A percentile compares a stretch with the other conserved stretches of the same genome.
phyloP scores from a whole-genome alignment of 2,797 vertebrate species.

The Miichthys miiuy region DNA sequence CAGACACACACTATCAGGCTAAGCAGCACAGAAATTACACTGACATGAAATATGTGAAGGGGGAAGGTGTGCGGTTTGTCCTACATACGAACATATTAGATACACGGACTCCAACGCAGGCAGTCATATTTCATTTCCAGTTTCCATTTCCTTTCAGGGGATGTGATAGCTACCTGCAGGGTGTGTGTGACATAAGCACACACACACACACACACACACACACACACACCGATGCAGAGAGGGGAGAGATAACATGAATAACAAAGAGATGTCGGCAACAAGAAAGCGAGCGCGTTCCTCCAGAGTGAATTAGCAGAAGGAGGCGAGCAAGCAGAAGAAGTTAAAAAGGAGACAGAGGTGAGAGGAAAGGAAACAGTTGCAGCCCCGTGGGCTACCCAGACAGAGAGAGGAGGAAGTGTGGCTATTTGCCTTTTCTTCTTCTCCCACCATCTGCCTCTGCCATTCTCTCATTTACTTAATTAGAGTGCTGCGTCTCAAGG shows the following conservation, averaged over 20 bases:
- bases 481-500: slow-evolving; percentile 60
- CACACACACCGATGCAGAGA: not conserved
- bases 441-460: slow-evolving; percentile 73
- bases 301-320: slow-evolving; percentile 35
- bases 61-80: slow-evolving; percentile 17
- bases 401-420: slow-evolving; percentile 52
- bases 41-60: slow-evolving; percentile 24
- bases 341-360: slow-evolving; percentile 41
- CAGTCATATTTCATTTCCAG: slow-evolving; percentile 56
- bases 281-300: slow-evolving; percentile 23
- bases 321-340: slow-evolving; percentile 24
- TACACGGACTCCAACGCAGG: slow-evolving; percentile 17
- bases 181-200: slow-evolving; percentile 36
- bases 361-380: slow-evolving; percentile 62
- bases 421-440: slow-evolving; percentile 54
- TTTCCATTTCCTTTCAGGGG: slow-evolving; percentile 68
- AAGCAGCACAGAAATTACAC: slow-evolving; percentile 11
- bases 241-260: slow-evolving; percentile 13
- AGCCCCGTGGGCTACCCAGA: slow-evolving; percentile 53
- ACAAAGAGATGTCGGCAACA: slow-evolving; percentile 24
- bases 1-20: slow-evolving; percentile 12
- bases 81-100: slow-evolving; percentile 50
- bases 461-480: slow-evolving; percentile 78
- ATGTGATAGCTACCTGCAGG: slow-evolving; percentile 47
- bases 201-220: slow-evolving; percentile 1